Base-by-base conservation (phyloP, 2,797 vertebrate genomes). In the Hozukius guyotensis region DNA sequence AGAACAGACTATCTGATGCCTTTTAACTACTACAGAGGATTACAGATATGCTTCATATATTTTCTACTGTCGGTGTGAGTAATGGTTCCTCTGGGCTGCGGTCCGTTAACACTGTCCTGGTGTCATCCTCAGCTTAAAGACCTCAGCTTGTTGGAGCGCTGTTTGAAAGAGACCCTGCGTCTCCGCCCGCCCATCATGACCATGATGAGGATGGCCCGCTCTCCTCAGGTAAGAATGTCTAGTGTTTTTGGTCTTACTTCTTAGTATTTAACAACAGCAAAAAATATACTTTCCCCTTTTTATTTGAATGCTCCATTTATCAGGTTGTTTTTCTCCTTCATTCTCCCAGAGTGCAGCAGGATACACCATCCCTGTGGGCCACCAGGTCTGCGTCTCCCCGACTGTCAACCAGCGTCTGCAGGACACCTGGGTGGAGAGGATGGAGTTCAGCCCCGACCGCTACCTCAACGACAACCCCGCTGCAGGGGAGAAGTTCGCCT, bases 111-210 rank as follows among this genome's bases (percentile, higher is more conserved):
- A 3, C 25, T 25, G 34, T 73, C 31, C 8, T 72, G 59, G 3
- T 77, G 14, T 85, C 2, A 0, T 64, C 56, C 59, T 66, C 92
- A 99, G 98, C 94, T 99, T 57, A 99, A 98, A 84, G 97, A 99
- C 73, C 93, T 99, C 66, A 96, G 72, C 88, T 81, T 99, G 86
- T 84, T 99, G 92, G 99, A 99, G 74, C 95, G 96, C 80, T 99
- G 98, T 79, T 92, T 99, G 69, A 99, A 98, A 92, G 98, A 99
- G 93, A 99, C 98, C 1, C 93, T 99, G 62, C 95, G 99, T 80
- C 97, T 99, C 52, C 96, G 98, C 42, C 98, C 99, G 4, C 99
- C 99, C 8, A 97, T 99, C 88, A 99, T 99, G 98, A 99, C 98
- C 57, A 99, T 99, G 96, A 99, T 99, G 98, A 97, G 99, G 88